Conservation (phyloP, 1,140 invertebrate species). For the Wiebesia pumilae region DNA sequence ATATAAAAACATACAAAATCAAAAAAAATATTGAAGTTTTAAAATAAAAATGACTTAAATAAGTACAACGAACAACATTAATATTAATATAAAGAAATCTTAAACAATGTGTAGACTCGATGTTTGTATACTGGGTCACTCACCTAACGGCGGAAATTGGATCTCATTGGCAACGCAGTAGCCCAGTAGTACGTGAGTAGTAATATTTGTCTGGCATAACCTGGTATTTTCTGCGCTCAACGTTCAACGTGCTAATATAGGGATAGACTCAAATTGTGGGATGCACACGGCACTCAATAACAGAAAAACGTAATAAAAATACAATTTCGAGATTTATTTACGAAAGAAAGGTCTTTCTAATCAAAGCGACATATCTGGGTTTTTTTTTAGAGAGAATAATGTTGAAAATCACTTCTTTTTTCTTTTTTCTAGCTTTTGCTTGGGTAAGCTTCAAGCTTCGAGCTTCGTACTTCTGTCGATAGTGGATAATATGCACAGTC, state of each 20-base stretch:
- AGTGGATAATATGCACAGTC: too few species aligned
- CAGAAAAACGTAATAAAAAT: neutral
- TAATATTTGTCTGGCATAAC: slow-evolving; percentile 23
- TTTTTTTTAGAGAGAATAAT: neutral
- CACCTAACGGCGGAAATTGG: slow-evolving; percentile 45
- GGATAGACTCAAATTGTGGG: neutral
- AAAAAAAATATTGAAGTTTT: neutral
- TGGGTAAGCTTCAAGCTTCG: too few species aligned
- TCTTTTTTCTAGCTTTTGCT: too few species aligned
- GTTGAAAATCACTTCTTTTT: too few species aligned
- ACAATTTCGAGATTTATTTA: neutral
- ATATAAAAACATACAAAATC: neutral
- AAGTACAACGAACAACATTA: neutral
- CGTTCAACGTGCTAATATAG: too few species aligned
- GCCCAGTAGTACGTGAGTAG: too few species aligned
- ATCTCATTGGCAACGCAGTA: neutral
- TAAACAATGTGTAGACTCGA: neutral
- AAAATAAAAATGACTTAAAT: neutral
- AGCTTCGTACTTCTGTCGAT: too few species aligned
- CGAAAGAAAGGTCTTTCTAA: neutral
- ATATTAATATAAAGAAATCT: neutral
- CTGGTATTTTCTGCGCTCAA: neutral
- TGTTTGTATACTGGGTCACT: neutral
- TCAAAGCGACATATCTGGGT: neutral
- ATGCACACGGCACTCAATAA: neutral